A percentile compares a stretch with the other conserved stretches of the same genome.
Conservation (phyloP, 2,113 vertebrate genomes). For the Gulo gulo region DNA sequence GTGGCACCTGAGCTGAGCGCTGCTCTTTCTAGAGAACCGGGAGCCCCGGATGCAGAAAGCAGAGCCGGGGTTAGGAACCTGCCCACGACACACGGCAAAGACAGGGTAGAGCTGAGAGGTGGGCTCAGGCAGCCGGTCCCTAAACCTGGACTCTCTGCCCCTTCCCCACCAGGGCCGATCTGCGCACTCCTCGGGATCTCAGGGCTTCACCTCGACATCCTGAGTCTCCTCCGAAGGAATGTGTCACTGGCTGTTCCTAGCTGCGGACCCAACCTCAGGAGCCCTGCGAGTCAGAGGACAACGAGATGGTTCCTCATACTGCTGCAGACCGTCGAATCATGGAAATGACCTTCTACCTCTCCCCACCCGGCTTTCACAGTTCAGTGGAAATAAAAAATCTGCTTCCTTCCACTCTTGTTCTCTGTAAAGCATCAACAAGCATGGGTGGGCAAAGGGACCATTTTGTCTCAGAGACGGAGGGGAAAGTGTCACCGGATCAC, state of each 20-base stretch:
- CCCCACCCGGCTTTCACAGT: neutral
- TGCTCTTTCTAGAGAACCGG: neutral
- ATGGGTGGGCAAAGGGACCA: neutral
- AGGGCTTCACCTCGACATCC: neutral
- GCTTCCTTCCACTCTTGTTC: neutral
- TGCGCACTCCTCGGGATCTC: fast-evolving
- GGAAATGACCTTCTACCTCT: neutral
- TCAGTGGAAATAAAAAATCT: neutral
- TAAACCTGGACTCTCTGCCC: neutral
- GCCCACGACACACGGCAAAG: fast-evolving
- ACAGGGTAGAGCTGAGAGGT: neutral
- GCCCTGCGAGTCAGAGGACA: fast-evolving
- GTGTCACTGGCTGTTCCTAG: neutral
- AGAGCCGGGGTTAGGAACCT: neutral
- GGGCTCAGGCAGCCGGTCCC: no score
- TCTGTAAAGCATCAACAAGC: neutral
- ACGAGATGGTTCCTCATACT: fast-evolving
- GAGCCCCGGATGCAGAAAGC: fast-evolving
- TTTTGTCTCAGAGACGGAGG: neutral
- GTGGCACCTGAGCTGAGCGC: no score
- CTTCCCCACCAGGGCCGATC: fast-evolving
- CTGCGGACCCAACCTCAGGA: fast-evolving
- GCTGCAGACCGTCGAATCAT: fast-evolving
- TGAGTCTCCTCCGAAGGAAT: neutral
- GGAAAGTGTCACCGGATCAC: neutral